Evolutionary conservation across 2,888 invertebrate species (phyloP), one percentile per base, ranked within the genome.

Genomic region (Scrobipalpa atriplicella): DNA sequence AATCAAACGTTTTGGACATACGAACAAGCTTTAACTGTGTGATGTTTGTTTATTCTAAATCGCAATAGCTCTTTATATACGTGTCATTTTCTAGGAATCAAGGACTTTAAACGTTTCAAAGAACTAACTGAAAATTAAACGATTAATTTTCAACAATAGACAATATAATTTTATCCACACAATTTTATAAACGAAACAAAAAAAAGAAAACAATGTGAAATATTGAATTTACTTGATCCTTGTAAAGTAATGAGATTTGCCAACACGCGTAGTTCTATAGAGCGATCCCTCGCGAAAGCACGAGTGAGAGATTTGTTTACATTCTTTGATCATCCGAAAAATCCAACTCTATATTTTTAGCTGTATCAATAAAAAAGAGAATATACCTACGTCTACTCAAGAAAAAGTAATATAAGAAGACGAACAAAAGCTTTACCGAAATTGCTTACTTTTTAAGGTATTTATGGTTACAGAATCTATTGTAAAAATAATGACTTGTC

Each of bases 211-310:
- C 81, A 83, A 78, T 78, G 79, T 82, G 78, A 47, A n/a, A 83
- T 83, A 87, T 87, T 85, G 87, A 87, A 85, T 87, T 87, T 84
- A 82, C 84, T 84, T 84, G 85, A 86, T 83, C 85, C 86, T 80
- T 78, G 76, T 78, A 81, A 84, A 83, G 87, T 86, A 88, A 87
- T 87, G 81, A 84, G 87, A 89, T 87, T 87, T 87, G 79, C 75
- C 82, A 81, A 87, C 83, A 86, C 80, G 84, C 82, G 85, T 84
- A 78, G 82, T 77, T 80, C 83, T 82, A 78, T 79, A 75, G 77
- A 77, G 78, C 47, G 47, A 79, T 80, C 80, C 80, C 78, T 67
- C 75, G 71, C 72, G 75, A 76, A 72, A 75, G 78, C 72, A 77
- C 73, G 72, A 76, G 73, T 73, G 71, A 76, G 75, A 79, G 82